Base-by-base conservation (phyloP, 1,140 invertebrate species). In the Drosophila guanche region DNA sequence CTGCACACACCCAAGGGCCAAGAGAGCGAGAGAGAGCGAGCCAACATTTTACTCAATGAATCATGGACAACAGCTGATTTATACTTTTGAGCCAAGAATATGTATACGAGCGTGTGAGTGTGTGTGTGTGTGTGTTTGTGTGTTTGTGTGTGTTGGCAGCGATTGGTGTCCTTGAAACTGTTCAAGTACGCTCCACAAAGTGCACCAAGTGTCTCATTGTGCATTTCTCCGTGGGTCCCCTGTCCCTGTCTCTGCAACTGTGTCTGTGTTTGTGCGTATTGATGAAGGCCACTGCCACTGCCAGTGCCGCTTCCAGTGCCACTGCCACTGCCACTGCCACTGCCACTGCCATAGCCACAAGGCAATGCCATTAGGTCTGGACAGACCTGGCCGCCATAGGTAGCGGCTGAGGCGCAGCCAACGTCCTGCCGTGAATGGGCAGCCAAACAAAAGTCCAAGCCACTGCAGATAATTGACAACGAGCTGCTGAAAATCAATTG, bases 41-140 rank as follows among this genome's bases (percentile, higher is more conserved):
- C 51, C 61, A 77, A 73, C 63, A 43, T 72, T 86, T 88, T 86
- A 83, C 83, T 86, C 78, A 86, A 86, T 86, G 81, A 86, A 86
- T 88, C 83, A 86, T 86, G 83, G 69, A 77, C 73, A 88, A 77
- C 81, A 78, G 83, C 78, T 78, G 81, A 86, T 86, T 88, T 86
- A 88, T 86, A 86, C 76, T 86, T 86, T 77, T 78, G 62, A 75
- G 70, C 47, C 65, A 51, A 51, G 57, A 63, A 56, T 50, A 33
- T 47, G 22, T n/a, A 22, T 3, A 27, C 14, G 7, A 5, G 27
- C 37, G 14, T 20, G n/a, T 8, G 7, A 37, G 22, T 46, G 14
- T 29, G 37, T 29, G 45, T 52, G 58, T 56, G 14, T 23, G 50
- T 67, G 41, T 54, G 69, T n/a, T n/a, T n/a, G n/a, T n/a, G n/a